Evolutionary conservation across 2,888 invertebrate species (phyloP).

Genomic region (Pollenia angustigena): DNA sequence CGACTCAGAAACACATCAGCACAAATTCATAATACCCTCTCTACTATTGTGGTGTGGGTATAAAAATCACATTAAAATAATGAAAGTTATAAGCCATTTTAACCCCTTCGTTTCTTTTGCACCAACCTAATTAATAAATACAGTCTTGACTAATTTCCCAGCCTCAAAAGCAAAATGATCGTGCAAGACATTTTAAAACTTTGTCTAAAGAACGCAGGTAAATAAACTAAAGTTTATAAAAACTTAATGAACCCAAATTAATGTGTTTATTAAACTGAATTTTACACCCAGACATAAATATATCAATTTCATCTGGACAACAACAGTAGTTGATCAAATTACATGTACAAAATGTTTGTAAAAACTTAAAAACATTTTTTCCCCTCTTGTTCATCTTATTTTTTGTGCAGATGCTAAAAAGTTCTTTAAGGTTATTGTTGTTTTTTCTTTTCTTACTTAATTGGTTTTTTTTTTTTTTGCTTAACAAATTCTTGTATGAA

Average conservation of each 20-base stretch:
- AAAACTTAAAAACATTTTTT: neutral
- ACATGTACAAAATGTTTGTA: conserved; percentile 19
- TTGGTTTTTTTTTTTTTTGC: neutral
- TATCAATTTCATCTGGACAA: conserved; percentile 56
- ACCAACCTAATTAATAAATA: too few relatives aligned
- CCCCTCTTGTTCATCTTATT: neutral
- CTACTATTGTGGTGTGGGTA: too few relatives aligned
- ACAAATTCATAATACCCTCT: too few relatives aligned
- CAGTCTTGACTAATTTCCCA: too few relatives aligned
- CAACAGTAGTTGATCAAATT: conserved; percentile 47
- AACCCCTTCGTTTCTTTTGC: too few relatives aligned
- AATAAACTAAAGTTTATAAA: conserved; percentile 47
- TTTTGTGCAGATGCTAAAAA: conserved; percentile 32
- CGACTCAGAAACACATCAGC: too few relatives aligned
- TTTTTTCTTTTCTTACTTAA: neutral
- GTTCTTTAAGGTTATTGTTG: too few relatives aligned
- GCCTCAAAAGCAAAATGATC: too few relatives aligned
- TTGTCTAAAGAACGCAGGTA: neutral
- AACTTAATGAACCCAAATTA: conserved; percentile 59
- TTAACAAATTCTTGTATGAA: neutral
- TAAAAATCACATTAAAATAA: too few relatives aligned
- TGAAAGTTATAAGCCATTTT: too few relatives aligned
- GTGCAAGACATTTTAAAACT: too few relatives aligned
- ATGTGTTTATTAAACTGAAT: conserved; percentile 27
- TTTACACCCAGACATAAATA: conserved; percentile 68